Base-by-base conservation (phyloP, 1,140 invertebrate species). In the Dendrolimus kikuchii region DNA sequence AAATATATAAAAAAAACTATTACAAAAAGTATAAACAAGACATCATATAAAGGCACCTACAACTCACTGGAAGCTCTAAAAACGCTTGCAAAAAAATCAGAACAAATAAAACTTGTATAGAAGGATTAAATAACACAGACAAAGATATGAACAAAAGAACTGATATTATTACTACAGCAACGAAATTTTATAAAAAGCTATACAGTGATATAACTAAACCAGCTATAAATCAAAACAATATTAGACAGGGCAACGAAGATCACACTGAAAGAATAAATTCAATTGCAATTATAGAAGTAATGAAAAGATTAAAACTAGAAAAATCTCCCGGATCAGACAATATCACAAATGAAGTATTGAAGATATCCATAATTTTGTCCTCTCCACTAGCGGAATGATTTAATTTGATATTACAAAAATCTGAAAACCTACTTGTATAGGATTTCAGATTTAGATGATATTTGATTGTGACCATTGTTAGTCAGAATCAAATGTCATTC, bases 1-100 rank as follows among this genome's bases (percentile, higher is more conserved):
- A 53, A 53, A 53, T 53, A 45, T 9, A 53, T 53, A 53, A 53
- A 46, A 53, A 46, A 46, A 10, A 53, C 7, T 37, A 53, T 37
- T 53, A 53, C 10, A 9, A 6, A 39, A 53, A 38, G 6, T 40
- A 53, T 38, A 38, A 37, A 53, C 5, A 38, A 9, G n/a, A 46
- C n/a, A 53, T n/a, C 5, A 53, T 45, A 8, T 2, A 46, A 53
- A 46, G 2, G 4, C 23, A 53, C 10, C 6, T 53, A 41, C 4
- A 0, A 6, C 43, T 8, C 5, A 42, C 38, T 6, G 46, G 46
- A 54, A 48, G 52, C 9, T 36, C 40, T 6, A 54, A 42, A 54
- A 54, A 48, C 9, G 52, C 45, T 5, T 48, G 38, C 9, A 54
- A 54, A 41, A 5, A 46, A 8, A 6, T 54, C 4, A 5, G 45